Evolutionary conservation across 2,888 invertebrate species (phyloP).

Genomic region (Nowickia ferox): DNA sequence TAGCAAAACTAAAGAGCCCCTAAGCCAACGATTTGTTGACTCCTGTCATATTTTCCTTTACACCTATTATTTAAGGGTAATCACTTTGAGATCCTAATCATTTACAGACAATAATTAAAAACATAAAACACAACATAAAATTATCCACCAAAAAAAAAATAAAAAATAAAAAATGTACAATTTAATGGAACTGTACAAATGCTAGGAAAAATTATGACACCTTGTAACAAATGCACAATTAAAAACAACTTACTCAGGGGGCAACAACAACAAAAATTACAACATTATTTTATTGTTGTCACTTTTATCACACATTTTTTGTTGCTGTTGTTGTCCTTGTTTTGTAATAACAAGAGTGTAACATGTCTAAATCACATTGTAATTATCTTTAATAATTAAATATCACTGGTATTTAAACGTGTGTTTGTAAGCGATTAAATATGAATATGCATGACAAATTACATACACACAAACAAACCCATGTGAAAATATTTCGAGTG

Average conservation of each 20-base stretch:
- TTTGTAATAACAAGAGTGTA: conserved; percentile 59
- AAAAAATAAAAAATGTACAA: neutral
- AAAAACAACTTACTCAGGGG: conserved; percentile 57
- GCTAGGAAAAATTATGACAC: conserved; percentile 32
- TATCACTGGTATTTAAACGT: conserved; percentile 24
- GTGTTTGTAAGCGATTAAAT: conserved; percentile 36
- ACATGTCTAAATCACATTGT: conserved; percentile 69
- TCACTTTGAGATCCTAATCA: conserved; percentile 52
- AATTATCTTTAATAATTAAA: conserved; percentile 72
- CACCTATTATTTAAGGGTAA: conserved; percentile 32
- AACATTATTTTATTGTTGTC: conserved; percentile 47
- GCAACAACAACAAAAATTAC: conserved; percentile 38
- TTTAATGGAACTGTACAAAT: conserved; percentile 5
- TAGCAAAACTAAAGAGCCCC: neutral
- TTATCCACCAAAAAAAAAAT: neutral
- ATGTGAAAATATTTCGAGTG: neutral
- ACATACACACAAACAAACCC: neutral
- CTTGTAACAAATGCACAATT: conserved; percentile 65
- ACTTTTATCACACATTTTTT: conserved; percentile 36
- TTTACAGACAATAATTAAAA: conserved; percentile 29
- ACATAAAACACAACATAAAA: neutral
- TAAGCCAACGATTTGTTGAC: neutral
- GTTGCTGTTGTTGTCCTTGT: conserved; percentile 19
- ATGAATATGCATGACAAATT: conserved; percentile 34
- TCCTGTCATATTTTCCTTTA: neutral